Conservation (phyloP, 23 tunicate genomes). For the Trididemnum miniatum region DNA sequence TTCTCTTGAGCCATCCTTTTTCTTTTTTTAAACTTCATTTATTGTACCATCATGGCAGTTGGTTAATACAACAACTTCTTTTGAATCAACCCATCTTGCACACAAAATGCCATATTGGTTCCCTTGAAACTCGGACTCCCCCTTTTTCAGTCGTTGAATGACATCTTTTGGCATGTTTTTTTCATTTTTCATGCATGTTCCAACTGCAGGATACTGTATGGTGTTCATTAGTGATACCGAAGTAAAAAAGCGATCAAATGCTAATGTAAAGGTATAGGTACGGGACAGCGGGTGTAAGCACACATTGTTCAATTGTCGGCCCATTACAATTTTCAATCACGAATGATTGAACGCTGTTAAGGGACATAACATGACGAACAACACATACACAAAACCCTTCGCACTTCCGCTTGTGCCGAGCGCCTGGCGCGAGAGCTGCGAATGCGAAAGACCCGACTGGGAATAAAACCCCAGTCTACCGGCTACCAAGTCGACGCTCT, state of each 20-base stretch:
- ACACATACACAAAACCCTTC: too few relatives aligned
- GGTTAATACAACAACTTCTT: slow-evolving; percentile 25
- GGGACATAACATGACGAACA: too few relatives aligned
- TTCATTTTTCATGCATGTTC: slow-evolving; percentile 19
- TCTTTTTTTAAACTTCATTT: background rate
- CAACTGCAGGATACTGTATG: slow-evolving; percentile 9
- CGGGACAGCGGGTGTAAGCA: too few relatives aligned
- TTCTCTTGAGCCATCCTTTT: slow-evolving; percentile 32
- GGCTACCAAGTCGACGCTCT: too few relatives aligned
- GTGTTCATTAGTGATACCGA: slow-evolving; percentile 17
- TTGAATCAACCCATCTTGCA: slow-evolving; percentile 24
- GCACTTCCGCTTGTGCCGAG: too few relatives aligned
- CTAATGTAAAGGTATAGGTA: slow-evolving; percentile 13
- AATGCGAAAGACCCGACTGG: too few relatives aligned
- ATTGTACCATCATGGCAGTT: slow-evolving; percentile 17
- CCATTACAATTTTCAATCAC: too few relatives aligned
- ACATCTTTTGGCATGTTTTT: slow-evolving; percentile 21
- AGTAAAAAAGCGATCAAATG: slow-evolving; percentile 38
- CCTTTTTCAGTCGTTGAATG: background rate
- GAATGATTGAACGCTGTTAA: too few relatives aligned
- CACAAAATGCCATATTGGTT: background rate
- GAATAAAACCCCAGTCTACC: too few relatives aligned
- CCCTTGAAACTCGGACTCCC: slow-evolving; percentile 19
- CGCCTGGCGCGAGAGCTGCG: too few relatives aligned
- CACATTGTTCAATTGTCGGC: too few relatives aligned